Evolutionary conservation across 1,140 invertebrate species (phyloP).

Genomic region (Antheraea mylitta): DNA sequence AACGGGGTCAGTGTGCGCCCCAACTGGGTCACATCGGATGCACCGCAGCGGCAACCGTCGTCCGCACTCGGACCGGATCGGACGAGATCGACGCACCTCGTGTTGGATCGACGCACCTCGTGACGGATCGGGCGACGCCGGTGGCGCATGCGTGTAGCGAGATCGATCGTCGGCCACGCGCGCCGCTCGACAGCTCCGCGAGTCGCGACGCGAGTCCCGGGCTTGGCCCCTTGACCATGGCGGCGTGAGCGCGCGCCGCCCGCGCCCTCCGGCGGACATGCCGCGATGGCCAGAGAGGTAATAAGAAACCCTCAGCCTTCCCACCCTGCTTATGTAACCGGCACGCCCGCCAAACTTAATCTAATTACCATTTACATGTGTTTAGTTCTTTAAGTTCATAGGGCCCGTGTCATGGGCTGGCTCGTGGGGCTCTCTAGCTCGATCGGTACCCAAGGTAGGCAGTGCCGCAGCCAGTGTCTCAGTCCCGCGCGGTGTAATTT

Average conservation of each 20-base stretch:
- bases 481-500: constrained; percentile 33
- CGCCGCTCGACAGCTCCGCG: constrained; percentile 53
- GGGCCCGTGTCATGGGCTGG: constrained; percentile 23
- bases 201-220: constrained; percentile 64
- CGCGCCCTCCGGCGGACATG: constrained; percentile 77
- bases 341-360: constrained; percentile 45
- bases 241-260: constrained; percentile 73
- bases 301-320: constrained; percentile 39
- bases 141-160: constrained; percentile 53
- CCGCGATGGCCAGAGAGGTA: constrained; percentile 80
- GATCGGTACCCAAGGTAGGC: constrained; percentile 20
- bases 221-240: constrained; percentile 67
- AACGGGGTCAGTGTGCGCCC: constrained; percentile 18
- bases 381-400: constrained; percentile 9
- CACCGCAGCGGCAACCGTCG: constrained; percentile 1
- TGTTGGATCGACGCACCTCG: constrained; percentile 20
- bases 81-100: constrained; percentile 22
- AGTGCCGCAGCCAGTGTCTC: constrained; percentile 53
- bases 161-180: constrained; percentile 70
- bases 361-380: constrained; percentile 7
- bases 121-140: constrained; percentile 26
- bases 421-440: constrained; percentile 12
- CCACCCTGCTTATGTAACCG: constrained; percentile 51
- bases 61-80: constrained; percentile 22
- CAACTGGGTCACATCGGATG: constrained; percentile 16